Evolutionary conservation across 2,113 vertebrate species (phyloP).

Genomic region (Willisornis vidua): DNA sequence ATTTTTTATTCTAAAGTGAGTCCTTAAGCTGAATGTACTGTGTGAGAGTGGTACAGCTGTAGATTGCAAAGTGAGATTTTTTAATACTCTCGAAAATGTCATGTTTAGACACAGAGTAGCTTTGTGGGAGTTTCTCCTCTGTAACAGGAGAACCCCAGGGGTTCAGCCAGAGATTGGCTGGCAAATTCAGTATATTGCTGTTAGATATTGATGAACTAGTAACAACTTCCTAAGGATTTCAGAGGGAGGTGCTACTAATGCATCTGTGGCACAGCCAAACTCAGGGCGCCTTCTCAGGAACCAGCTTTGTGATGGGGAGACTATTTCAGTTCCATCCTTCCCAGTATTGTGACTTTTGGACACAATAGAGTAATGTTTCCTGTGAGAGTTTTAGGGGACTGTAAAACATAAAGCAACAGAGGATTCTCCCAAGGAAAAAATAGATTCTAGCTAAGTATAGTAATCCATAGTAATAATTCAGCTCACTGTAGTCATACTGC

Average conservation of each 20-base stretch:
- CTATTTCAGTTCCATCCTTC: constrained; percentile 65
- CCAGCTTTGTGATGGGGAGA: constrained; percentile 26
- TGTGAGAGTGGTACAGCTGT: not conserved
- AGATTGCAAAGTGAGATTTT: not conserved
- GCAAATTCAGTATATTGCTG: not conserved
- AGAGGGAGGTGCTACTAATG: not conserved
- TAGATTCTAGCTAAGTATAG: constrained; percentile 20
- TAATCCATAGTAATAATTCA: not conserved
- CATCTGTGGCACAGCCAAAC: not conserved
- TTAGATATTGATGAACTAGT: not conserved
- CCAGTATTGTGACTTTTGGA: constrained; percentile 71
- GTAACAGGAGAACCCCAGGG: not conserved
- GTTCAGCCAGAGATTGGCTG: not conserved
- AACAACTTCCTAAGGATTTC: not conserved
- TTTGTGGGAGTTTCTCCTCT: not conserved
- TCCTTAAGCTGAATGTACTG: not conserved
- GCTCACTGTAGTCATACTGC: not conserved
- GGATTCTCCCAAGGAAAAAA: constrained; percentile 60
- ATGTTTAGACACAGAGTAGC: not conserved
- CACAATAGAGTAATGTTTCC: constrained; percentile 74
- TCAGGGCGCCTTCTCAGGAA: not conserved
- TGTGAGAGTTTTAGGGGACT: constrained; percentile 10
- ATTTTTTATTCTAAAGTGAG: not conserved
- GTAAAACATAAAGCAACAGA: constrained; percentile 1
- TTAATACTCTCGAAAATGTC: not conserved